phyloP scores from a whole-genome alignment of 2,888 invertebrate species.

The Drosophila vallismaia region DNA sequence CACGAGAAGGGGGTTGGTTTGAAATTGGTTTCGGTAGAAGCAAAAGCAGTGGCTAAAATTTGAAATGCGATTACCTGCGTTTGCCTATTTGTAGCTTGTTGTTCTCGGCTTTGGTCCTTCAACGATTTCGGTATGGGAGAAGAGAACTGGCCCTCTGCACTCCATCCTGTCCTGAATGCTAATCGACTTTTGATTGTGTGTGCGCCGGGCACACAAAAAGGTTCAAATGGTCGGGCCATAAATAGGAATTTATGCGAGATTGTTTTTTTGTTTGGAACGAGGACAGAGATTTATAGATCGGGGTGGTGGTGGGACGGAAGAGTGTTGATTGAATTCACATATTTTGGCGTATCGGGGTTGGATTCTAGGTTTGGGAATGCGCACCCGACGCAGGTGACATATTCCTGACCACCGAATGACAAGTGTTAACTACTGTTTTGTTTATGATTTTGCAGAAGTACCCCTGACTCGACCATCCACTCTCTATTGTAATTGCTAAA shows the following conservation, averaged over 20 bases:
- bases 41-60: slow-evolving; percentile 26
- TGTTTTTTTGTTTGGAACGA: slow-evolving; percentile 47
- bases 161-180: slow-evolving; percentile 59
- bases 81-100: slow-evolving; percentile 78
- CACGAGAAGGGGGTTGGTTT: slow-evolving; percentile 42
- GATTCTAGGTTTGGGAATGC: neutral
- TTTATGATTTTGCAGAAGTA: slow-evolving; percentile 30
- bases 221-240: slow-evolving; percentile 81
- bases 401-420: slow-evolving; percentile 65
- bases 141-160: slow-evolving; percentile 39
- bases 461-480: slow-evolving; percentile 4
- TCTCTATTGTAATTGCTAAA: slow-evolving; percentile 77
- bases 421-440: slow-evolving; percentile 70
- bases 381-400: slow-evolving; percentile 66
- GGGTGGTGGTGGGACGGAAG: slow-evolving; percentile 18
- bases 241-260: slow-evolving; percentile 82
- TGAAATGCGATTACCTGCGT: slow-evolving; percentile 81
- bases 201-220: slow-evolving; percentile 69
- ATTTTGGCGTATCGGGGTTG: neutral
- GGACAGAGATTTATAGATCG: slow-evolving; percentile 68
- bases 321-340: slow-evolving; percentile 67
- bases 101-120: slow-evolving; percentile 27
- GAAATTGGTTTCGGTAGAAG: slow-evolving; percentile 53
- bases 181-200: slow-evolving; percentile 77
- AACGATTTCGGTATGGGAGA: slow-evolving; percentile 7